These are phyloP conservation scores for Rhabditoides inermis DNA, from an alignment of 2,888 invertebrate genomes.

Conservation along the genomic window DNA sequence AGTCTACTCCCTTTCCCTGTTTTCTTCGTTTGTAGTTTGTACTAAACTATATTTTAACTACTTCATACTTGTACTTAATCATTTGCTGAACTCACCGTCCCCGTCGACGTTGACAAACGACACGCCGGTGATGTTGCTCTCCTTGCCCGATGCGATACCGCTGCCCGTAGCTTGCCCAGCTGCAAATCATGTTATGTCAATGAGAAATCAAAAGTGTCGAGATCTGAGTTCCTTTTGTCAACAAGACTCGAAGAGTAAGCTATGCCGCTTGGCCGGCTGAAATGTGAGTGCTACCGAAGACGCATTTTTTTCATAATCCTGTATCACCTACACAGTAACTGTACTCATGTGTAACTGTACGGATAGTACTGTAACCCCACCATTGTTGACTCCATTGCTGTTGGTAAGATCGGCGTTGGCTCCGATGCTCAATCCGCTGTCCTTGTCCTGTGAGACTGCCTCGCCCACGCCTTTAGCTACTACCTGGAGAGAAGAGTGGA, in stretches of 20 bases:
- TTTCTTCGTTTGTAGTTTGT: too few species aligned
- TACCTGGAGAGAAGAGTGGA: constrained; percentile 9
- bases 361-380: constrained; percentile 5
- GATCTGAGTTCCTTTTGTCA: neutral
- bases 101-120: constrained; percentile 16
- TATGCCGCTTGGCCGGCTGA: neutral
- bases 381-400: constrained; percentile 16
- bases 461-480: constrained; percentile 18
- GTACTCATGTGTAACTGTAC: too few species aligned
- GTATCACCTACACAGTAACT: too few species aligned
- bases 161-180: constrained; percentile 15
- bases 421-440: constrained; percentile 19
- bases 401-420: constrained; percentile 17
- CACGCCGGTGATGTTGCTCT: constrained; percentile 22
- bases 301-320: too few species aligned
- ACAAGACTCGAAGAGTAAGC: neutral
- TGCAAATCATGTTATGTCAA: neutral
- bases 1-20: too few species aligned
- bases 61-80: too few species aligned
- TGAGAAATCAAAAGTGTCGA: neutral
- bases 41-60: too few species aligned
- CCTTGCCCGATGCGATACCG: constrained; percentile 19
- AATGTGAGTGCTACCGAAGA: too few species aligned
- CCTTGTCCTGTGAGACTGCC: constrained; percentile 17
- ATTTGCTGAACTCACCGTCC: too few species aligned